Conservation (phyloP, 64 coral and sea anemone species). For the Anthopleura sola region DNA sequence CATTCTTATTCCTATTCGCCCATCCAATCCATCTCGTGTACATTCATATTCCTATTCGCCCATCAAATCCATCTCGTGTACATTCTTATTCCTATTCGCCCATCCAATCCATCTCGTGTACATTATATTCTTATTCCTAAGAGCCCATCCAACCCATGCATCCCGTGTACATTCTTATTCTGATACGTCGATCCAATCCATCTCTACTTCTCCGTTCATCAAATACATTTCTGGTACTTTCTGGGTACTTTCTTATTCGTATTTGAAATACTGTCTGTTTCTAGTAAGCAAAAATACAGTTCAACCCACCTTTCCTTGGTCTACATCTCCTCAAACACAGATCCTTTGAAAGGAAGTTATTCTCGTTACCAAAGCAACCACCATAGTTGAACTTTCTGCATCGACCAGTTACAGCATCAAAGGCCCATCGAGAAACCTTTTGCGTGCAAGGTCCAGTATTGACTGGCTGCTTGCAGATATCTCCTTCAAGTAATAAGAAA, state of each 20-base stretch:
- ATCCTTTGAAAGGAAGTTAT: conserved; percentile 63
- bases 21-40: no score
- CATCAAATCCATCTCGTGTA: no score
- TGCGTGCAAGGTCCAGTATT: conserved; percentile 49
- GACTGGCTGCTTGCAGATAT: conserved; percentile 37
- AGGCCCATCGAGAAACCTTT: conserved; percentile 48
- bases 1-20: background rate
- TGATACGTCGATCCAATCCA: no score
- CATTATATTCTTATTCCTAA: background rate
- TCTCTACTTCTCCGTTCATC: no score
- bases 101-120: background rate
- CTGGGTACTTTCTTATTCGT: no score
- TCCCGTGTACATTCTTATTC: no score
- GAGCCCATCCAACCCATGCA: no score
- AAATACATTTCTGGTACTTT: no score
- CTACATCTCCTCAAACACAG: conserved; percentile 52
- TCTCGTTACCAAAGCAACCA: conserved; percentile 87
- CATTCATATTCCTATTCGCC: no score
- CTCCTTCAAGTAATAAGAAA: background rate
- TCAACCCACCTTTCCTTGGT: background rate
- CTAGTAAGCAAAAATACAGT: no score
- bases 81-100: no score
- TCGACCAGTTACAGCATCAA: conserved; percentile 23
- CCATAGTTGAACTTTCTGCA: conserved; percentile 74
- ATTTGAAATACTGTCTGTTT: no score